Evolutionary conservation across 2,797 vertebrate genomes (phyloP).

Genomic region (Carapus acus): DNA sequence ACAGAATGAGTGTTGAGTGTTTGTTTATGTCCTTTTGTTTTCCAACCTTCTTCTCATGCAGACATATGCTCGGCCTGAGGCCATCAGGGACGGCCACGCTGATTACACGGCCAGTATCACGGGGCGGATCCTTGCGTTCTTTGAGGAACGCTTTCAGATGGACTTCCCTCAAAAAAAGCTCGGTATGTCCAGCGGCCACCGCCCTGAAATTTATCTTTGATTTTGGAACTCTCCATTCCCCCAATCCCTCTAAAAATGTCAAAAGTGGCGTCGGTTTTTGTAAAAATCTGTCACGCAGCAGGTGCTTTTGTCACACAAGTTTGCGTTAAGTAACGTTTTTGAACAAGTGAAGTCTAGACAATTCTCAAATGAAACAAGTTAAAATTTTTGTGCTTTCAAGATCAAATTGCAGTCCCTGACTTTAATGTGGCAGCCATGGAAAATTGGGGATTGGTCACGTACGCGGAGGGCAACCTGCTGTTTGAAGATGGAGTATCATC

Average conservation of each 20-base stretch:
- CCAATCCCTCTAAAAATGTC: too few species aligned
- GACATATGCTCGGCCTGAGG: slow-evolving; percentile 63
- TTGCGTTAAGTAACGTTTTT: too few species aligned
- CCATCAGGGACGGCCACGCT: slow-evolving; percentile 28
- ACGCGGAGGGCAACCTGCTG: slow-evolving; percentile 63
- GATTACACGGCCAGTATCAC: slow-evolving; percentile 50
- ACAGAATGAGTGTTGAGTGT: too few species aligned
- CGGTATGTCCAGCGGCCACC: slow-evolving; percentile 45
- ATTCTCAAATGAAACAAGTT: too few species aligned
- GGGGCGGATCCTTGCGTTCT: slow-evolving; percentile 53
- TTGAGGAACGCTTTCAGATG: slow-evolving; percentile 30
- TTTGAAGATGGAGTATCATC: slow-evolving; percentile 60
- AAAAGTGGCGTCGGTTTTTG: too few species aligned
- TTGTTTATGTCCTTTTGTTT: too few species aligned
- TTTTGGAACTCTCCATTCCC: too few species aligned
- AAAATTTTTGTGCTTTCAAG: slow-evolving; percentile 38
- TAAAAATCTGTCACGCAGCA: too few species aligned
- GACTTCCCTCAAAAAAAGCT: slow-evolving; percentile 45
- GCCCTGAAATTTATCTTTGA: too few species aligned
- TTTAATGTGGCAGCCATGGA: slow-evolving; percentile 61
- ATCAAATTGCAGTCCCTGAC: slow-evolving; percentile 72
- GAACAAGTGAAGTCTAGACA: too few species aligned
- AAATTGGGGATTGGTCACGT: slow-evolving; percentile 75
- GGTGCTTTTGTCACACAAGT: too few species aligned
- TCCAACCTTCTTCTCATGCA: slow-evolving; percentile 13